These are phyloP conservation scores for Drosophila stalkeri DNA, from an alignment of 2,888 invertebrate species.

Conservation along the genomic window DNA sequence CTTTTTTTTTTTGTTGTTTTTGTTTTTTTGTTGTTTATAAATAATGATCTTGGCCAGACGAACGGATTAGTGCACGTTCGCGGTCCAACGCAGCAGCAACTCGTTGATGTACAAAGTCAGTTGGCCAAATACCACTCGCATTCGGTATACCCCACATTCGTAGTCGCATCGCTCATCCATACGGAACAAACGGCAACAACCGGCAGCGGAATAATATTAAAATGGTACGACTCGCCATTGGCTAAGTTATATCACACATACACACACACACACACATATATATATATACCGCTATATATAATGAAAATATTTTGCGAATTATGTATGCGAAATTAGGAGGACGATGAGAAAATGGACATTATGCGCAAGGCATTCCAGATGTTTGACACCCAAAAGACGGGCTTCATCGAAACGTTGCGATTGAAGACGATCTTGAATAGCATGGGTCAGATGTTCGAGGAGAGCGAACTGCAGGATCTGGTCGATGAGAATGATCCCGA, in stretches of 20 bases:
- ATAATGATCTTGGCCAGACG: constrained; percentile 84
- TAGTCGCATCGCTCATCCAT: constrained; percentile 40
- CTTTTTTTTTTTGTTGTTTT: constrained; percentile 5
- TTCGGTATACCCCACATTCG: constrained; percentile 42
- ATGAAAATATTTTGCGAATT: neutral
- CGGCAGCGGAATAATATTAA: constrained; percentile 29
- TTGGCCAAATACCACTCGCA: constrained; percentile 36
- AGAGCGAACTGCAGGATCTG: constrained; percentile 94
- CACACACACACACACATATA: no score
- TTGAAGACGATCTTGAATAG: constrained; percentile 97
- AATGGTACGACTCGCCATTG: constrained; percentile 44
- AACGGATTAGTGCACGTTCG: constrained; percentile 82
- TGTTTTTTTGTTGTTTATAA: constrained; percentile 80
- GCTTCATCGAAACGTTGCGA: constrained; percentile 95
- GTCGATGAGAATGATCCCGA: constrained; percentile 97
- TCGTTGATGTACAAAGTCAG: constrained; percentile 44
- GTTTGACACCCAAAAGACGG: constrained; percentile 97
- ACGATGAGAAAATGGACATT: constrained; percentile 93
- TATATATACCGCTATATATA: neutral
- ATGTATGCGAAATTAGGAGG: constrained; percentile 85
- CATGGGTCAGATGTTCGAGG: constrained; percentile 97
- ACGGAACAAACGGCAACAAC: constrained; percentile 23
- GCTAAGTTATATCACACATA: constrained; percentile 33
- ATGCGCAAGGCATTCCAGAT: constrained; percentile 98
- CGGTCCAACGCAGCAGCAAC: constrained; percentile 65